A percentile compares a stretch with the other conserved stretches of the same genome.
Evolutionary conservation across 1,140 invertebrate genomes (phyloP).

Genomic region (Ceratitis capitata): DNA sequence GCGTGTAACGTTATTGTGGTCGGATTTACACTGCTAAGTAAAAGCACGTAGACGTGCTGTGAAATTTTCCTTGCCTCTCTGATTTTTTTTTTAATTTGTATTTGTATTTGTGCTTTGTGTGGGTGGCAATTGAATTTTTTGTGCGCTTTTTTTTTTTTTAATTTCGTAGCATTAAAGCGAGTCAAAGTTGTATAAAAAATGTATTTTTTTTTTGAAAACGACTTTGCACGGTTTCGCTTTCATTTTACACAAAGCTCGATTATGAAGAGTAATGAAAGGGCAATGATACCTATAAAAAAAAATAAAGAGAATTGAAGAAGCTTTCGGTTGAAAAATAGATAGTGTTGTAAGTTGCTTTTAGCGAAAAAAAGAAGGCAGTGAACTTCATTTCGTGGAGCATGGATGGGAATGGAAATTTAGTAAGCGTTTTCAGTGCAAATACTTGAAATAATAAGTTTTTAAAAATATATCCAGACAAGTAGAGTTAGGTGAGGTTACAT

Average conservation of each 20-base stretch:
- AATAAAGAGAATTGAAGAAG: background rate
- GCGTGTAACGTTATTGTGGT: background rate
- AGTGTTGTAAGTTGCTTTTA: background rate
- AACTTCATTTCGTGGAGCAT: no score
- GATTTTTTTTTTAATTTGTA: background rate
- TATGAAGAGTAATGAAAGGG: background rate
- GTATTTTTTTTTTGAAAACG: background rate
- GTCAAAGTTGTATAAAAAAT: background rate
- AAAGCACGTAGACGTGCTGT: background rate
- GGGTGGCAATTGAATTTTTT: background rate
- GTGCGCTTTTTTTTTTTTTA: background rate
- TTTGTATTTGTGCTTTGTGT: background rate
- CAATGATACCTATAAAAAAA: background rate
- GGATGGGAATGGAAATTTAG: no score
- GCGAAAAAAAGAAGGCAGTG: background rate
- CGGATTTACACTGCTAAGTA: background rate
- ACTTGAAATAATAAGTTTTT: no score
- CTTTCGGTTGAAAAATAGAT: background rate
- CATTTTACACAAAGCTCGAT: constrained; percentile 1
- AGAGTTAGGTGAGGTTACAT: no score
- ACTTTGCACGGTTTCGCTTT: constrained; percentile 19
- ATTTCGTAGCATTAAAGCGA: background rate
- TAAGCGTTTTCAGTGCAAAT: no score
- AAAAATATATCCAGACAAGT: no score
- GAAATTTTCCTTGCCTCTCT: background rate